These are phyloP conservation scores for Crypturellus tataupa DNA, from an alignment of 2,797 vertebrate species.

Conservation along the genomic window DNA sequence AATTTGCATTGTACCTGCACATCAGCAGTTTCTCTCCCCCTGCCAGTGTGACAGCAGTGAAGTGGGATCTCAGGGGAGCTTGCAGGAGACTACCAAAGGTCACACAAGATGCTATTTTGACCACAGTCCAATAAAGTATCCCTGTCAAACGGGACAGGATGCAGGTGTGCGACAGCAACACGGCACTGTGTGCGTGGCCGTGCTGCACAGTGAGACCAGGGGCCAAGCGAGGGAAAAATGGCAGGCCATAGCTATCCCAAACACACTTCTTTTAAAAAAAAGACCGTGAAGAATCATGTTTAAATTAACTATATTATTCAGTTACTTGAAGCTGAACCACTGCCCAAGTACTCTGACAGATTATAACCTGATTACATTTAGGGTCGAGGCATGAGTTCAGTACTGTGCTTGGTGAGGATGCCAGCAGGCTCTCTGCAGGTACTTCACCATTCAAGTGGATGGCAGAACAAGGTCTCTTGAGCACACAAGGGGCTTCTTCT, in stretches of 20 bases:
- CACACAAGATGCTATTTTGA: not conserved
- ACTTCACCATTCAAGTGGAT: not conserved
- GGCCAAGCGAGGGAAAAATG: not conserved
- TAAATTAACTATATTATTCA: not conserved
- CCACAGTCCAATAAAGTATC: not conserved
- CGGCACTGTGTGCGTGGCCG: rapidly evolving
- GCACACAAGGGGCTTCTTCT: not conserved
- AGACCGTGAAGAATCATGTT: not conserved
- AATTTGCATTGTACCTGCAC: not conserved
- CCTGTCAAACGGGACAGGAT: not conserved
- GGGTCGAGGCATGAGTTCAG: not conserved
- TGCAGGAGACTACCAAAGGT: not conserved
- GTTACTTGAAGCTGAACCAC: not conserved
- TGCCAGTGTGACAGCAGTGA: not conserved
- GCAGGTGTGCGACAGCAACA: not conserved
- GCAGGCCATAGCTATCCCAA: not conserved
- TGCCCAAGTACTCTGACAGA: not conserved
- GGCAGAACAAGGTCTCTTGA: not conserved
- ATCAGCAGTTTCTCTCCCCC: not conserved
- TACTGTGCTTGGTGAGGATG: not conserved
- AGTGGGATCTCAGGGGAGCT: not conserved
- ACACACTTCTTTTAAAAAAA: not conserved
- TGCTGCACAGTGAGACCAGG: rapidly evolving
- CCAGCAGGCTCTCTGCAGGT: not conserved
- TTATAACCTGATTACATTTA: not conserved